Percentiles rank a stretch among this genome's conserved stretches.
phyloP scores from a whole-genome alignment of 2,113 vertebrate genomes.

The Leucopsar rothschildi region DNA sequence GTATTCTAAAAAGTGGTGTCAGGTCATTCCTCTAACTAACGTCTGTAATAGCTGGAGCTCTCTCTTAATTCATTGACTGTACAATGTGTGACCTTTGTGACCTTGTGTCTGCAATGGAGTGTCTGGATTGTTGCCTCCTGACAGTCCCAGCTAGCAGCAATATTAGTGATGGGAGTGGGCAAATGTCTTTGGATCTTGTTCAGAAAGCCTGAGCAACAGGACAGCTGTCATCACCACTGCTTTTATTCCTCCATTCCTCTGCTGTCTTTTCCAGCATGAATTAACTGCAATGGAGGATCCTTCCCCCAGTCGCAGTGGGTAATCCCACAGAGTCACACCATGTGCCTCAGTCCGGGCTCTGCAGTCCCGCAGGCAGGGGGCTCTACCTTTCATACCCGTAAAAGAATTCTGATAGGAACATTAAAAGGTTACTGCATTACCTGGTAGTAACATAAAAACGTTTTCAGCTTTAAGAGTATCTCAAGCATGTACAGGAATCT shows the following conservation, averaged over 20 bases:
- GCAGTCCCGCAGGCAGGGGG: not conserved
- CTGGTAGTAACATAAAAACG: not conserved
- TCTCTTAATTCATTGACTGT: not conserved
- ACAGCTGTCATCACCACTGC: fast-evolving
- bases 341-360: not conserved
- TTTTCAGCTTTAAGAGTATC: not conserved
- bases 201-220: not conserved
- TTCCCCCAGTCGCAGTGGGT: not conserved
- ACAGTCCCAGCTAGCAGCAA: not conserved
- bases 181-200: not conserved
- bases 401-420: not conserved
- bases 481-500: not conserved
- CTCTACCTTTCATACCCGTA: not conserved
- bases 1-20: not conserved
- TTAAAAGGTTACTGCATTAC: not conserved
- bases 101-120: fast-evolving
- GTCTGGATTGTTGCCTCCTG: not conserved
- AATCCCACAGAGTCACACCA: fast-evolving
- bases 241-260: not conserved
- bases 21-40: not conserved
- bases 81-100: not conserved
- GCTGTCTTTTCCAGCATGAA: not conserved
- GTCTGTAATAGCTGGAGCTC: not conserved
- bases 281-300: not conserved
- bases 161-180: not conserved